phyloP scores from a whole-genome alignment of 1,140 invertebrate genomes.

The Drosophila yakuba region DNA sequence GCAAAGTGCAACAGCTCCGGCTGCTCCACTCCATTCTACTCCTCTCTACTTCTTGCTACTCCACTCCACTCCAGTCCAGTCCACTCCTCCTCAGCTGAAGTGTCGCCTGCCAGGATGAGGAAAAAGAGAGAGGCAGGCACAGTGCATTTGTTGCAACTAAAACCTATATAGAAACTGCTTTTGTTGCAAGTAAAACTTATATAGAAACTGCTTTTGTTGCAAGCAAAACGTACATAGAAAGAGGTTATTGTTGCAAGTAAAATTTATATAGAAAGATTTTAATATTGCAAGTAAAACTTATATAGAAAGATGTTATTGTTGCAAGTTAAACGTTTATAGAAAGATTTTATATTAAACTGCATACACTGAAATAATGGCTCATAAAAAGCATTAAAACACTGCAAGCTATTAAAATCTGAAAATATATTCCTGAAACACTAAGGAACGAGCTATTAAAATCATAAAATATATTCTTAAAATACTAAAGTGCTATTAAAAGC shows the following conservation, averaged over 20 bases:
- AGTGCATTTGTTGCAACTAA: slow-evolving; percentile 3
- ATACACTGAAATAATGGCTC: not conserved
- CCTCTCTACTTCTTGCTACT: slow-evolving; percentile 1
- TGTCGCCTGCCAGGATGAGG: slow-evolving; percentile 62
- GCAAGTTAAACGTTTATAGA: too few relatives aligned
- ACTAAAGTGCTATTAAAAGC: not conserved
- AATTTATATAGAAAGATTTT: too few relatives aligned
- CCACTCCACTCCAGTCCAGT: slow-evolving; percentile 2
- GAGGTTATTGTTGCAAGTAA: too few relatives aligned
- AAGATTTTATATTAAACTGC: too few relatives aligned
- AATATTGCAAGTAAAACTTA: too few relatives aligned
- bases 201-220: too few relatives aligned
- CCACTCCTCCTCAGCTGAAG: slow-evolving; percentile 39
- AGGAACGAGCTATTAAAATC: not conserved
- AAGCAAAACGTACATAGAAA: too few relatives aligned
- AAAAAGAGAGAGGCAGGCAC: slow-evolving; percentile 20
- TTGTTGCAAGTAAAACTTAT: too few relatives aligned
- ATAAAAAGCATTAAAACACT: not conserved
- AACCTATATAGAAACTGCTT: too few relatives aligned
- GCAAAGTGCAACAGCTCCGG: slow-evolving; percentile 74
- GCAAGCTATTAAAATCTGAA: not conserved
- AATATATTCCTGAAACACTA: not conserved
- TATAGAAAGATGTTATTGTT: too few relatives aligned
- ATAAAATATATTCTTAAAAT: not conserved
- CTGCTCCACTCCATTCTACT: slow-evolving; percentile 25